phyloP scores from a whole-genome alignment of 2,113 vertebrate species.

The Nycticebus coucang region DNA sequence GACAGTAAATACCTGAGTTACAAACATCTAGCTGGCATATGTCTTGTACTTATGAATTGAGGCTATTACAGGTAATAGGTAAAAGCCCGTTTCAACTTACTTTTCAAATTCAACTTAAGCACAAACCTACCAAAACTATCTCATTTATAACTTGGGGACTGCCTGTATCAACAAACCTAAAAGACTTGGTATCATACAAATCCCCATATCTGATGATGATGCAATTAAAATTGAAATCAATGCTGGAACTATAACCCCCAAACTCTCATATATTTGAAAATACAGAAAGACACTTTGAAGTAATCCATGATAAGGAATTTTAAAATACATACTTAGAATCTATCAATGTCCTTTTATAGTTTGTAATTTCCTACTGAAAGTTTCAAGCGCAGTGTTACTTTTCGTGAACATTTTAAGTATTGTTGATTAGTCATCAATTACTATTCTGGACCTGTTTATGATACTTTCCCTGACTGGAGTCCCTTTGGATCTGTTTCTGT shows the following conservation, averaged over 20 bases:
- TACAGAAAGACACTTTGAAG: neutral
- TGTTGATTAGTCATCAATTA: neutral
- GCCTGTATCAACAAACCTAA: neutral
- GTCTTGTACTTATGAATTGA: too few relatives aligned
- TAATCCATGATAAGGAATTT: neutral
- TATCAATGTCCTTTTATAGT: neutral
- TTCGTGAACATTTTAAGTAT: neutral
- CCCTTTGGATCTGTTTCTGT: neutral
- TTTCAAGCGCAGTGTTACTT: neutral
- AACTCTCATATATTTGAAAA: neutral
- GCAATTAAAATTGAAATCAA: constrained; percentile 1
- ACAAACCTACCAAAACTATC: too few relatives aligned
- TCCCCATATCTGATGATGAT: neutral
- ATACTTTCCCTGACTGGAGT: neutral
- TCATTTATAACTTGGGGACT: too few relatives aligned
- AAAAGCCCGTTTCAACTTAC: too few relatives aligned
- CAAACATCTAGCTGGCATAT: too few relatives aligned
- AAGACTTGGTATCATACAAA: neutral
- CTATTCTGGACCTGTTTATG: neutral
- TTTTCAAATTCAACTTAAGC: too few relatives aligned
- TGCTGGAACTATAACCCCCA: neutral
- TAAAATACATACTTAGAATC: neutral
- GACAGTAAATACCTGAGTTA: too few relatives aligned
- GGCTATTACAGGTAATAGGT: too few relatives aligned
- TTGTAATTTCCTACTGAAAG: neutral